A percentile compares a stretch with the other conserved stretches of the same genome.
phyloP scores from a whole-genome alignment of 2,888 invertebrate genomes.

The Phyllotreta striolata region DNA sequence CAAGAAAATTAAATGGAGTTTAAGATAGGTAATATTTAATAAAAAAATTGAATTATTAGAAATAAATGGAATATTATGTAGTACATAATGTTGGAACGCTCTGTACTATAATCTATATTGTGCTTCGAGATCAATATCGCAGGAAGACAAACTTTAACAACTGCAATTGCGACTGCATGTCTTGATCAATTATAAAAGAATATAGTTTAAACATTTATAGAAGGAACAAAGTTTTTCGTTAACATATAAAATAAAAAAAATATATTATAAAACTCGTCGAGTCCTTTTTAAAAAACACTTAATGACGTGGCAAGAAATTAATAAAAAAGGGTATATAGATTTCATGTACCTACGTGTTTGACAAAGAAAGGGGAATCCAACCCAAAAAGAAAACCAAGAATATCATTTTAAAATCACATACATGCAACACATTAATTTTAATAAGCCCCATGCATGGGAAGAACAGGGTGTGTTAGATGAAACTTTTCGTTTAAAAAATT shows the following conservation, averaged over 20 bases:
- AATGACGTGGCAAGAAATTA: slow-evolving; percentile 28
- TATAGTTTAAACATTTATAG: slow-evolving; percentile 32
- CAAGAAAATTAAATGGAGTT: too few species aligned
- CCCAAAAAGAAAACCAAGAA: slow-evolving; percentile 58
- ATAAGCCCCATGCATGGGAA: slow-evolving; percentile 55
- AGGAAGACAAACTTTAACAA: slow-evolving; percentile 59
- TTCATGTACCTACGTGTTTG: slow-evolving; percentile 33
- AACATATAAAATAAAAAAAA: slow-evolving; percentile 37
- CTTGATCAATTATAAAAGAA: slow-evolving; percentile 37
- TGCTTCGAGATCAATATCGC: slow-evolving; percentile 58
- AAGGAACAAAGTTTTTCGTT: slow-evolving; percentile 40
- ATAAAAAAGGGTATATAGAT: slow-evolving; percentile 31
- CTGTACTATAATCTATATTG: slow-evolving; percentile 48
- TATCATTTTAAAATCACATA: slow-evolving; percentile 32
- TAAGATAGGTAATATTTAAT: too few species aligned
- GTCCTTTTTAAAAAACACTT: slow-evolving; percentile 20
- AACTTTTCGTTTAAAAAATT: slow-evolving; percentile 6
- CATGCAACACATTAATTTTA: slow-evolving; percentile 55
- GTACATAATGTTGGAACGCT: not conserved
- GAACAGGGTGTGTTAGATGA: slow-evolving; percentile 12
- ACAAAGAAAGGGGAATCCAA: slow-evolving; percentile 50
- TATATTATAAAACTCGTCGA: slow-evolving; percentile 16
- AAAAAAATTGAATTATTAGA: too few species aligned
- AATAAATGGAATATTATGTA: too few species aligned
- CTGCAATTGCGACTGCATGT: slow-evolving; percentile 48